A percentile compares a stretch with the other conserved stretches of the same genome.
These are phyloP conservation scores for Trogon surrucura DNA, from an alignment of 2,113 vertebrate genomes.

Conservation along the genomic window DNA sequence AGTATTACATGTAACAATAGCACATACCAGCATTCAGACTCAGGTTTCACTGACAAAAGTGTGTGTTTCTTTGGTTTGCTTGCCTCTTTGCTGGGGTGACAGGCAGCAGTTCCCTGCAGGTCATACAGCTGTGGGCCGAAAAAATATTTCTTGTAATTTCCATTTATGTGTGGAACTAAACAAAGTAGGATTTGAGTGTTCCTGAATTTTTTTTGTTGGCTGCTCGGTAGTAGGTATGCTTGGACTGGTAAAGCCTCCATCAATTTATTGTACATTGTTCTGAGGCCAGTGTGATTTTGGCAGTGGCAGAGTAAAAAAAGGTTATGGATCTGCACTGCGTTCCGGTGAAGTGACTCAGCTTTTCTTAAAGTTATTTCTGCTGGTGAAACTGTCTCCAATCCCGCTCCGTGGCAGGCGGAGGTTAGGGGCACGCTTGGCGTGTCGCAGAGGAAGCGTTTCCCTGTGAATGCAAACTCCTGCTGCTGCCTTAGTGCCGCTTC, in stretches of 20 bases:
- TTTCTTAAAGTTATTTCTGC: background rate
- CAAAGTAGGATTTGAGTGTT: background rate
- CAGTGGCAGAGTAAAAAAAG: background rate
- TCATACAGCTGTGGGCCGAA: background rate
- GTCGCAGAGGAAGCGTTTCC: background rate
- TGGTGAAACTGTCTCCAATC: background rate
- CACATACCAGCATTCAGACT: fast-evolving
- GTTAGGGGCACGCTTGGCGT: background rate
- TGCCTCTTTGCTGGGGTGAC: background rate
- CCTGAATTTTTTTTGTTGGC: background rate
- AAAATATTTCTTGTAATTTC: background rate
- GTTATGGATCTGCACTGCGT: background rate
- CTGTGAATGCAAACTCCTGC: background rate
- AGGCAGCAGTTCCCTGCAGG: background rate
- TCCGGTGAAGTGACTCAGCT: background rate
- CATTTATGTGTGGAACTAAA: background rate
- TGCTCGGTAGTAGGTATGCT: background rate
- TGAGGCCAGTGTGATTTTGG: background rate
- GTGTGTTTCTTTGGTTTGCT: background rate
- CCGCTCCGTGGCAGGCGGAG: background rate
- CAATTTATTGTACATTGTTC: background rate
- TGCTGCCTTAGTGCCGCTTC: background rate
- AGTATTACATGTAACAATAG: background rate
- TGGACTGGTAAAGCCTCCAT: background rate
- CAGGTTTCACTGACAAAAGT: background rate